A percentile compares a stretch with the other conserved stretches of the same genome.
These are phyloP conservation scores for Romanogobio albipinnatus DNA, from an alignment of 2,113 vertebrate species.

Conservation along the genomic window DNA sequence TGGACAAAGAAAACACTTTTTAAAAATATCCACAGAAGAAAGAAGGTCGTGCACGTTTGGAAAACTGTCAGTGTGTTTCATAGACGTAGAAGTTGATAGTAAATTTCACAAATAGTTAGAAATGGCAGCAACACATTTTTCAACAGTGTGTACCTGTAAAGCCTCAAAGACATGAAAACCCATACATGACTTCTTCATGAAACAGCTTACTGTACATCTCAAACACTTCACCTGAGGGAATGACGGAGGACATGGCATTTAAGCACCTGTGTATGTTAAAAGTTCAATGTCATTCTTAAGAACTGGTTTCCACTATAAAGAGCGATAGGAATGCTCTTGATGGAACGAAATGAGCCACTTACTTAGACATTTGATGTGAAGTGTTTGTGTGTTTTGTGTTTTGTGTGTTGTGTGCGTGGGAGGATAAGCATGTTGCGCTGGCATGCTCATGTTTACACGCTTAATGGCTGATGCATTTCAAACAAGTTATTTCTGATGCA, in stretches of 20 bases:
- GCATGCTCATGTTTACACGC: not conserved
- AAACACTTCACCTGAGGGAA: not conserved
- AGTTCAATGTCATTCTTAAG: too few relatives aligned
- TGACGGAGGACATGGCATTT: not conserved
- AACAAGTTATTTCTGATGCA: not conserved
- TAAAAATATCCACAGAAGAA: not conserved
- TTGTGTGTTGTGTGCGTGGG: not conserved
- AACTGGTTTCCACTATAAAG: too few relatives aligned
- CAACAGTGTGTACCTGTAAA: not conserved
- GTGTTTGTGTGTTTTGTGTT: not conserved
- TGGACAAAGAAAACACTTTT: not conserved
- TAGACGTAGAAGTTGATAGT: too few relatives aligned
- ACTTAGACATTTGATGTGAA: not conserved
- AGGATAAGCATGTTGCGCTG: not conserved
- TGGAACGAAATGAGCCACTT: not conserved
- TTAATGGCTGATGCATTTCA: not conserved
- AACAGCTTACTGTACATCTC: not conserved
- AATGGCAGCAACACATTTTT: too few relatives aligned
- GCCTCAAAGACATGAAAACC: not conserved
- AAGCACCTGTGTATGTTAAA: not conserved
- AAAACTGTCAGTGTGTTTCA: not conserved
- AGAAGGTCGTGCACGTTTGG: not conserved
- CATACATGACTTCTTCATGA: not conserved
- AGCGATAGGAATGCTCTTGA: too few relatives aligned
- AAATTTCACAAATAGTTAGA: not conserved